phyloP scores from a whole-genome alignment of 1,140 invertebrate species.

The Drosophila ohnishii region DNA sequence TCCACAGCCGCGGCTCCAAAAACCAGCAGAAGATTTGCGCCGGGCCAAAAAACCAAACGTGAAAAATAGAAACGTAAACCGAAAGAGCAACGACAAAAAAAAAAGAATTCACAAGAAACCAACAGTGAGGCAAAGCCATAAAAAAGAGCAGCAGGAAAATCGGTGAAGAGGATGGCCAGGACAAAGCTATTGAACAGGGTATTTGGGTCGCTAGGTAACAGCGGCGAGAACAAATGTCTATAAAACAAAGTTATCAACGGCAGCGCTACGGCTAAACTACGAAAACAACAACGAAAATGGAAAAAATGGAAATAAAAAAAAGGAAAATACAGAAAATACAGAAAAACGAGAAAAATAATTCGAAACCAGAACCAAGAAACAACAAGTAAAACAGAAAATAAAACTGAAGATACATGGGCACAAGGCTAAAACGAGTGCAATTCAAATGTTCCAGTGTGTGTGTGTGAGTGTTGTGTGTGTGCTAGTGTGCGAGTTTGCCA shows the following conservation, averaged over 20 bases:
- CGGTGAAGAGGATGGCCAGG: constrained; percentile 29
- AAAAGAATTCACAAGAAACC: constrained; percentile 16
- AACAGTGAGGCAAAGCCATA: constrained; percentile 8
- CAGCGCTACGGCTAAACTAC: constrained; percentile 44
- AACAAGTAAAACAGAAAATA: constrained; percentile 58
- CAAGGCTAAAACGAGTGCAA: constrained; percentile 66
- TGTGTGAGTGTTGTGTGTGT: constrained; percentile 18
- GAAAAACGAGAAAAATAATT: constrained; percentile 35
- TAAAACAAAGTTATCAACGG: constrained; percentile 74
- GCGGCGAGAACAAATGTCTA: constrained; percentile 73
- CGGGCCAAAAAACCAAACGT: constrained; percentile 25
- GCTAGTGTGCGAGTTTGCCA: constrained; percentile 19
- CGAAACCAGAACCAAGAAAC: constrained; percentile 50
- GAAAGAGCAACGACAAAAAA: constrained; percentile 19
- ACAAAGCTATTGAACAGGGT: constrained; percentile 64
- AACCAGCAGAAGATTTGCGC: constrained; percentile 50
- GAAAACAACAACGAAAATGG: constrained; percentile 16
- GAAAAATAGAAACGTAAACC: constrained; percentile 48
- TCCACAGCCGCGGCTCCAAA: constrained; percentile 4
- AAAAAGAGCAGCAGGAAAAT: constrained; percentile 28
- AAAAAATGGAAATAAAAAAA: constrained; percentile 4
- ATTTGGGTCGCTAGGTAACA: constrained; percentile 74
- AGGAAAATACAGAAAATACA: constrained; percentile 2
- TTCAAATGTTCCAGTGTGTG: constrained; percentile 49
- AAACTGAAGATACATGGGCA: constrained; percentile 67